phyloP scores from a whole-genome alignment of 2,797 vertebrate species.

The Sylvia borin region DNA sequence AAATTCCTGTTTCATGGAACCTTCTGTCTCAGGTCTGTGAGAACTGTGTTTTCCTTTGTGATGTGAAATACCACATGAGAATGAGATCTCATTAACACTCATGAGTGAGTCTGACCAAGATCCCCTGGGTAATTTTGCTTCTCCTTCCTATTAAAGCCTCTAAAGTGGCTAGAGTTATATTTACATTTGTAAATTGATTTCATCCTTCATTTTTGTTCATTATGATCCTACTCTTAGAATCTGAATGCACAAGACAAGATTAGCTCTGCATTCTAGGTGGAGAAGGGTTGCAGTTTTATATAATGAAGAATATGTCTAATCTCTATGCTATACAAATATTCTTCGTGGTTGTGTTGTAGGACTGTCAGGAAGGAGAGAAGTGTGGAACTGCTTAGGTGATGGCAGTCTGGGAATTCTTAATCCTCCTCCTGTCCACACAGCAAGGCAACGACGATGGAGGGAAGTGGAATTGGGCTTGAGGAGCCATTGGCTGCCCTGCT shows the following conservation, averaged over 20 bases:
- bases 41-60: slow-evolving; percentile 1
- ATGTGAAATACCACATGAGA: slow-evolving; percentile 37
- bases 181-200: slow-evolving; percentile 3
- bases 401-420: background rate
- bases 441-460: background rate
- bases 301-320: background rate
- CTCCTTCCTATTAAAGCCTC: slow-evolving; percentile 16
- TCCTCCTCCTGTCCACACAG: background rate
- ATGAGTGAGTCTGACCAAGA: background rate
- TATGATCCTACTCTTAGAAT: background rate
- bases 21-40: background rate
- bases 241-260: background rate
- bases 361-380: background rate
- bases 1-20: background rate
- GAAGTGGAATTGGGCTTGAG: background rate
- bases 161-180: background rate
- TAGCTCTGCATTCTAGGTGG: background rate
- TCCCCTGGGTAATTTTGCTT: background rate
- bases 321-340: background rate
- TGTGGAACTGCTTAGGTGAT: background rate
- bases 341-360: background rate
- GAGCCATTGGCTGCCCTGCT: background rate
- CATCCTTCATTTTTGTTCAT: background rate
- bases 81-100: background rate
- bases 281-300: background rate